Evolutionary conservation across 2,113 vertebrate species (phyloP).

Genomic region (Argyrosomus japonicus): DNA sequence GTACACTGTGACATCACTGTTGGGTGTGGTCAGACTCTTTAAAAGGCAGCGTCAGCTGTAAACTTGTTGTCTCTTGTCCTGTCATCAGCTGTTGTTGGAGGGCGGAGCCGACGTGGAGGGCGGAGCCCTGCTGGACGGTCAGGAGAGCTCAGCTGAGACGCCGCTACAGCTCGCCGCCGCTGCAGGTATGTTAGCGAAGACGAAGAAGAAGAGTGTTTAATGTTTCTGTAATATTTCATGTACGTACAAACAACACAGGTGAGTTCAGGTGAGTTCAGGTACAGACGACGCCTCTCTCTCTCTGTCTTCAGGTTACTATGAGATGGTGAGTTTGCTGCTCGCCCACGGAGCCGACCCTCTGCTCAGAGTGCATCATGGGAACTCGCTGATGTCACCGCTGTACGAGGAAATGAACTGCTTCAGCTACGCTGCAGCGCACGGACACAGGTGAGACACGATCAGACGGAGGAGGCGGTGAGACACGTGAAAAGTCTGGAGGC

Average conservation of each 20-base stretch:
- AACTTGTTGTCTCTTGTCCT: background rate
- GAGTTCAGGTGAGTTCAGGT: background rate
- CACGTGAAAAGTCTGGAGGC: no score
- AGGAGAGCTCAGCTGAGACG: slow-evolving; percentile 90
- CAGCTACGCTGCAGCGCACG: slow-evolving; percentile 94
- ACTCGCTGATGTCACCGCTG: slow-evolving; percentile 87
- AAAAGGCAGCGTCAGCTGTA: background rate
- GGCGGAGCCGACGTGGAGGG: slow-evolving; percentile 94
- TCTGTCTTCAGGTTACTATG: slow-evolving; percentile 88
- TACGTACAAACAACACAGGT: no score
- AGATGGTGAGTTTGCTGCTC: slow-evolving; percentile 92
- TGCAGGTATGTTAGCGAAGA: slow-evolving; percentile 82
- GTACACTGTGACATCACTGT: background rate
- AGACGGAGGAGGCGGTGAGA: no score
- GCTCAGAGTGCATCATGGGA: slow-evolving; percentile 89
- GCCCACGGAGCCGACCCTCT: slow-evolving; percentile 91
- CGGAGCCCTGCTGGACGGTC: slow-evolving; percentile 83
- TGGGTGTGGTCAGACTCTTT: background rate
- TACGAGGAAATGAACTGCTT: slow-evolving; percentile 96
- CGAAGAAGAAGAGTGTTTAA: no score
- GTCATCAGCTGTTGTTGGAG: slow-evolving; percentile 90
- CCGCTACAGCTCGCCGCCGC: slow-evolving; percentile 95
- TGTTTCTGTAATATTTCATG: no score
- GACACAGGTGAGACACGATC: slow-evolving; percentile 88
- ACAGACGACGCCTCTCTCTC: background rate